Evolutionary conservation across 2,888 invertebrate species (phyloP), one percentile per base, ranked within the genome.

Genomic region (Chaetogeoica ovagalla): DNA sequence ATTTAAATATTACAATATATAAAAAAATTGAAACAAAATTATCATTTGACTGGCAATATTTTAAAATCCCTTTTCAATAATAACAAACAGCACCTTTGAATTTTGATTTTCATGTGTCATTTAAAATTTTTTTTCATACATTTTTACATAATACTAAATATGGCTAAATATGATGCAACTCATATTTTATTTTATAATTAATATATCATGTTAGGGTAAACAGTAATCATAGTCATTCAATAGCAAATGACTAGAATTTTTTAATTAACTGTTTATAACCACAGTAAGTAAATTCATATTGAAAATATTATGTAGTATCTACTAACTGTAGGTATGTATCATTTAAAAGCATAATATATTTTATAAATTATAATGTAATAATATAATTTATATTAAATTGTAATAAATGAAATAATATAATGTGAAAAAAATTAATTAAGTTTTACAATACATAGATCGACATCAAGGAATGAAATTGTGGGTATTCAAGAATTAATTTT

Each of bases 11-110:
- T 13, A 48, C 8, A 66, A 15, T 43, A 66, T 37, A 63, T 19
- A 9, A 63, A 63, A n/a, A 2, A 63, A 63, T 63, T 39, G 39
- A 37, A 63, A 66, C 43, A 21, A 48, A 66, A 66, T 66, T 21
- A 48, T 48, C 11, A 69, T 69, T 69, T 55, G 55, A 69, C 55
- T 55, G 52, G 30, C 55, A 30, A 19, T 52, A 55, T 52, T 23
- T 52, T 69, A 21, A 9, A 65, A n/a, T 39, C 37, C 39, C 30
- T 30, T 43, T 39, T 39, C 15, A n/a, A 57, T 63, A 15, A 66
- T 43, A 11, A 55, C 55, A 71, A 59, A 43, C 8, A 43, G 39
- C 21, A 71, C 59, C 39, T 60, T 60, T 71, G 30, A 69, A 48
- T 48, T 48, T 48, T 13, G 11, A 48, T 48, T 13, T 48, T 13